These are phyloP conservation scores for Dasysyrphus tricinctus DNA, from an alignment of 2,888 invertebrate species.

Conservation along the genomic window DNA sequence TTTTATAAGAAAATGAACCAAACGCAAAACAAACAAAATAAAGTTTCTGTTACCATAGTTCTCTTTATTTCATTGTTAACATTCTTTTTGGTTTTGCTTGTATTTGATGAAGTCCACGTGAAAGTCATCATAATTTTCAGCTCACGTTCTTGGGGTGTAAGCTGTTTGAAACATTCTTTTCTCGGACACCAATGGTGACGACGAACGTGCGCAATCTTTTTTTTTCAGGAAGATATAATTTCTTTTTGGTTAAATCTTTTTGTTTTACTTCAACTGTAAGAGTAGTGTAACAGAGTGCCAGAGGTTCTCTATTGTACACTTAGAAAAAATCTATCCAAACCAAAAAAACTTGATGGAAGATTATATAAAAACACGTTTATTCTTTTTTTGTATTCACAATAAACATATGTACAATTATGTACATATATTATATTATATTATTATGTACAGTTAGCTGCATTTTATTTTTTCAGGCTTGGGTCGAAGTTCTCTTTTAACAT, in stretches of 20 bases:
- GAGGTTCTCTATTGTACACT: conserved; percentile 42
- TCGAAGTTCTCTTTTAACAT: no score
- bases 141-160: conserved; percentile 66
- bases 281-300: conserved; percentile 7
- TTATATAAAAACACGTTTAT: no score
- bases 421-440: no score
- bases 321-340: conserved; percentile 2
- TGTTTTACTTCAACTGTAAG: conserved; percentile 22
- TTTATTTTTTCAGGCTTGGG: no score
- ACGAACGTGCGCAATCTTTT: conserved; percentile 61
- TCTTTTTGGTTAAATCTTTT: conserved; percentile 25
- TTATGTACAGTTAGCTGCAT: no score
- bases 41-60: neutral
- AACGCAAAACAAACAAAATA: conserved; percentile 14
- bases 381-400: no score
- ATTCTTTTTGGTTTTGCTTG: conserved; percentile 10
- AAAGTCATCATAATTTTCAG: conserved; percentile 58
- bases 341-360: no score
- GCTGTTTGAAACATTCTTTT: conserved; percentile 53
- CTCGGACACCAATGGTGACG: conserved; percentile 57
- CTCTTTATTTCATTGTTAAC: conserved; percentile 35
- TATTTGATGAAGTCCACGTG: conserved; percentile 37
- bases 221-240: conserved; percentile 23
- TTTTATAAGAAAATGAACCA: neutral
- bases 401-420: no score